Conservation (phyloP, 2,113 vertebrate species). For the Brachionichthys hirsutus region DNA sequence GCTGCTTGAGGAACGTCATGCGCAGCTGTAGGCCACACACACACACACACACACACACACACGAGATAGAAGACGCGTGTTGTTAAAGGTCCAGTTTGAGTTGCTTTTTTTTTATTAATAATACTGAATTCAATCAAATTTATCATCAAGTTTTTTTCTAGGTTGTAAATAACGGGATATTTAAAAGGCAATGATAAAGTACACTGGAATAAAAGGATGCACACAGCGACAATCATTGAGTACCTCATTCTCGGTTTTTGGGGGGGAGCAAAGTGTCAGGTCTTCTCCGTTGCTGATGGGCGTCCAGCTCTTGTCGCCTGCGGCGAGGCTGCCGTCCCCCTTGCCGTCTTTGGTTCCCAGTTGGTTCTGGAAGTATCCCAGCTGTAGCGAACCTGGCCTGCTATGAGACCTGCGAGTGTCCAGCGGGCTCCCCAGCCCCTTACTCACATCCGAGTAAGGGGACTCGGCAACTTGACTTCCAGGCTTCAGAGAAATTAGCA, state of each 20-base stretch:
- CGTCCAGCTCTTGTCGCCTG: slow-evolving; percentile 44
- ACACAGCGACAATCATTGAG: neutral
- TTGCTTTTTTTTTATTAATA: too few species aligned
- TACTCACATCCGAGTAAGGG: slow-evolving; percentile 43
- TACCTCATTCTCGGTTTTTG: slow-evolving; percentile 94
- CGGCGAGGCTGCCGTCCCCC: slow-evolving; percentile 16
- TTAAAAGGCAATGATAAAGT: neutral
- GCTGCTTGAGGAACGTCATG: slow-evolving; percentile 89
- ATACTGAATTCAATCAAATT: too few species aligned
- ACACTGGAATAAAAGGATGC: too few species aligned
- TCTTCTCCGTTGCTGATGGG: slow-evolving; percentile 83
- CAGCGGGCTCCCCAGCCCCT: slow-evolving; percentile 19
- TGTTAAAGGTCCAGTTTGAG: too few species aligned
- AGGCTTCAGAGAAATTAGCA: slow-evolving; percentile 89
- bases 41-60: too few species aligned
- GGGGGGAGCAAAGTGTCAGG: slow-evolving; percentile 79
- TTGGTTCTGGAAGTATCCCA: slow-evolving; percentile 55
- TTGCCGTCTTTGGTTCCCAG: slow-evolving; percentile 46
- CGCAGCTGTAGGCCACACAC: slow-evolving; percentile 80
- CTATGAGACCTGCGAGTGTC: slow-evolving; percentile 39
- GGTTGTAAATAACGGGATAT: too few species aligned
- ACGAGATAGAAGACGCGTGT: too few species aligned
- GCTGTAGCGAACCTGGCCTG: slow-evolving; percentile 18
- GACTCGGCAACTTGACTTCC: slow-evolving; percentile 77
- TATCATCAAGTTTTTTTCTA: too few species aligned